Evolutionary conservation across 1,140 invertebrate genomes (phyloP).

Genomic region (Phymastichus coffea): DNA sequence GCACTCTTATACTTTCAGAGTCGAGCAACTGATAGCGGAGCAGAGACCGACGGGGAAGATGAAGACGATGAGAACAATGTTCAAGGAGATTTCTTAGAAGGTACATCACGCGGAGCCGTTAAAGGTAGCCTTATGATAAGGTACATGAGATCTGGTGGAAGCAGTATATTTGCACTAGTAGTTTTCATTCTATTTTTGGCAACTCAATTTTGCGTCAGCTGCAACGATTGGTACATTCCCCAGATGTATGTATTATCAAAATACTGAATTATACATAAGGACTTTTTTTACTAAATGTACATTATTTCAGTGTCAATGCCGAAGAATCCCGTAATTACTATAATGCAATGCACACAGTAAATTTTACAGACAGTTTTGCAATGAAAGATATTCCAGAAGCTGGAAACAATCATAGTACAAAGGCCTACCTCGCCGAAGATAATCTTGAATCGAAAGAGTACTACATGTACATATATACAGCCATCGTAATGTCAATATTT

Average conservation of each 20-base stretch:
- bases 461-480: constrained; percentile 58
- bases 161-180: constrained; percentile 54
- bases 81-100: constrained; percentile 58
- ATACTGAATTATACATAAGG: no score
- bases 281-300: constrained; percentile 4
- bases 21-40: constrained; percentile 42
- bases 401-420: neutral
- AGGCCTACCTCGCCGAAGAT: no score
- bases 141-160: constrained; percentile 64
- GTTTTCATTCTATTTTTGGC: constrained; percentile 60
- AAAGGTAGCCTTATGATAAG: constrained; percentile 63
- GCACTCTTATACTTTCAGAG: constrained; percentile 34
- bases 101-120: constrained; percentile 62
- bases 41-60: constrained; percentile 58
- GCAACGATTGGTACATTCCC: constrained; percentile 68
- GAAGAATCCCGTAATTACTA: constrained; percentile 34
- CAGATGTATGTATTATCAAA: constrained; percentile 59
- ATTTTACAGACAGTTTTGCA: constrained; percentile 56
- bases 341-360: no score
- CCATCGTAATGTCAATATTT: constrained; percentile 55
- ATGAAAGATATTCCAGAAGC: constrained; percentile 40
- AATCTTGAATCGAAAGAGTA: no score
- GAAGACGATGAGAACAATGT: constrained; percentile 53
- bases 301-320: constrained; percentile 33
- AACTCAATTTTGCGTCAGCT: constrained; percentile 65